Evolutionary conservation across 2,888 invertebrate species (phyloP), one percentile per base, ranked within the genome.

Genomic region (Electrophaes corylata): DNA sequence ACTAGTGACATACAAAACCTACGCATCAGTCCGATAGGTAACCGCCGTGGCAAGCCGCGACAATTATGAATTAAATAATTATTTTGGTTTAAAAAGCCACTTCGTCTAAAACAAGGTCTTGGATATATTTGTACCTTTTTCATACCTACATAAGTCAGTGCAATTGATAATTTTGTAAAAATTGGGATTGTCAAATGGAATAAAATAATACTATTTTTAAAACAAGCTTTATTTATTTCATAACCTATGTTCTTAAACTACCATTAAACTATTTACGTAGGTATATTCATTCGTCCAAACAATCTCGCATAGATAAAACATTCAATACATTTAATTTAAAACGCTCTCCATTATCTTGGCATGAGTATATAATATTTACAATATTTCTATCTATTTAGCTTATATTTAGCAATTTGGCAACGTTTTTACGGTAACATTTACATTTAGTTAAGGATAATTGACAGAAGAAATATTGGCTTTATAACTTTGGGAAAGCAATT

Each of bases 191-290:
- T 29, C 6, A 2, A 23, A 29, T 29, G 10, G 10, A 37, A 16
- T 10, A 16, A 16, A 16, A 35, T 6, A 35, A 37, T 26, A 19
- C 18, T 39, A n/a, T 18, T 35, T 87, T 89, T 84, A 84, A 90
- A 91, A 91, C 91, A 91, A 91, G 91, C 91, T 90, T 91, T 91
- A 90, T 90, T 91, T 79, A 79, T 67, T 81, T 70, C 70, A 78
- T 84, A 82, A 75, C 78, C 85, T 88, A 90, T 73, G 79, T 74
- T 75, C 76, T 81, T 82, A 82, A 70, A 46, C 47, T 69, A 78
- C 78, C 64, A 65, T 82, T 78, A 84, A 76, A 77, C 75, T 79
- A 74, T 67, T 80, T 79, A 83, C 76, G 79, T 78, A 77, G 73
- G 72, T 74, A 68, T 71, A 73, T 77, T 81, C 75, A 80, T 72